Evolutionary conservation across 2,113 vertebrate species (phyloP), one percentile per base, ranked within the genome.

Genomic region (Esox niger): DNA sequence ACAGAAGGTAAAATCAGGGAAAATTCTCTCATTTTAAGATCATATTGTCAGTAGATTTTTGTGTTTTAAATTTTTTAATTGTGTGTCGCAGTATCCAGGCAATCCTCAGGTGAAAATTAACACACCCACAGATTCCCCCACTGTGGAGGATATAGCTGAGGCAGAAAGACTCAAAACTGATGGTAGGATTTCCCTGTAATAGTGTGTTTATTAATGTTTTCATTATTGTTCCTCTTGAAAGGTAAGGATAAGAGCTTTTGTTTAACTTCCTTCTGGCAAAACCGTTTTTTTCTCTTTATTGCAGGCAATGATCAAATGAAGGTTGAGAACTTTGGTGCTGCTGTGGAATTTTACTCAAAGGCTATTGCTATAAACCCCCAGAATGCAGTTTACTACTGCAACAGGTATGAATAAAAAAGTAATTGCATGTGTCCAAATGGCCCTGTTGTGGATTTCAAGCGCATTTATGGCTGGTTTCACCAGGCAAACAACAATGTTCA

Each of bases 221-320:
- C 3, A 43, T 17, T 43, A 43, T 43, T 4, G 17, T 10, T 15
- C 17, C 38, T 43, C 38, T 43, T 43, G 11, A 43, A 43, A 43
- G 13, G 15, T 17, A 43, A 15, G 38, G 38, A 15, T 17, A 43
- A 43, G 38, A 43, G 38, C 38, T 43, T 10, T 43, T 43, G 15
- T 43, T 15, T 43, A 52, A 11, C 47, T 23, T 52, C 4, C 6
- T 23, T 52, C 47, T 54, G 49, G 11, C 55, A 25, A 23, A 23
- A 27, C 2, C 8, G 6, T 57, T 15, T 56, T 13, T 13, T 20
- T 49, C 17, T 7, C 72, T 21, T 7, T 1, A 62, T 21, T 59
- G 4, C 49, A 99, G 97, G 97, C 2, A 99, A 99, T 0, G 96
- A 98, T 54, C 96, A 98, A 33, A 99, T 99, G 97, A 98, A 95